These are phyloP conservation scores for Acestrorhynchus altus DNA, from an alignment of 2,797 vertebrate species.

Conservation along the genomic window DNA sequence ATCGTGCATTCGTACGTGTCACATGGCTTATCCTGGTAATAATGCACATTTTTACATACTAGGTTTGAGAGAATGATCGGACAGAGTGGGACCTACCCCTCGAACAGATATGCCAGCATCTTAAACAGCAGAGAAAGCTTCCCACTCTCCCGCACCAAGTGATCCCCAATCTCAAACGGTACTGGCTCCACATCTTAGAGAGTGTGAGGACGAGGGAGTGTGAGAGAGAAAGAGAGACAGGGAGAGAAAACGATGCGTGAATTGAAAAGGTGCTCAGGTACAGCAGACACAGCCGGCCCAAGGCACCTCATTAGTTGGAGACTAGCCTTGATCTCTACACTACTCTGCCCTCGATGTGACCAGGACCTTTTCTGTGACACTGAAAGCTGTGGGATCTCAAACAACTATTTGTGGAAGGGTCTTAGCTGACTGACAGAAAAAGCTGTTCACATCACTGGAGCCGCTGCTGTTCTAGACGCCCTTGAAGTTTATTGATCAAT, in stretches of 20 bases:
- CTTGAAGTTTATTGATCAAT: background rate
- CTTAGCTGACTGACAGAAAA: background rate
- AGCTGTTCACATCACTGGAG: background rate
- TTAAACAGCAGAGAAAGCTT: constrained; percentile 89
- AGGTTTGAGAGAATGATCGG: background rate
- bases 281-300: constrained; percentile 1
- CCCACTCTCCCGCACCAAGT: constrained; percentile 90
- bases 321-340: background rate
- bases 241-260: background rate
- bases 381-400: background rate
- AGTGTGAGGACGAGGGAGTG: background rate
- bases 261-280: background rate
- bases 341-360: background rate
- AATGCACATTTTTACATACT: background rate
- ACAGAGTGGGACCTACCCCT: constrained; percentile 78
- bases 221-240: background rate
- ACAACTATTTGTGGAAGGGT: constrained; percentile 2
- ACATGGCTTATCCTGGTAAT: too few species aligned
- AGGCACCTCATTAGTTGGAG: constrained; percentile 16
- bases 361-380: constrained; percentile 9
- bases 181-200: constrained; percentile 91
- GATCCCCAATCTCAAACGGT: constrained; percentile 92
- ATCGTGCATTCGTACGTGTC: background rate
- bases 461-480: background rate
- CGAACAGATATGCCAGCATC: constrained; percentile 82